phyloP scores from a whole-genome alignment of 1,140 invertebrate genomes.

The Cheumatopsyche charites region DNA sequence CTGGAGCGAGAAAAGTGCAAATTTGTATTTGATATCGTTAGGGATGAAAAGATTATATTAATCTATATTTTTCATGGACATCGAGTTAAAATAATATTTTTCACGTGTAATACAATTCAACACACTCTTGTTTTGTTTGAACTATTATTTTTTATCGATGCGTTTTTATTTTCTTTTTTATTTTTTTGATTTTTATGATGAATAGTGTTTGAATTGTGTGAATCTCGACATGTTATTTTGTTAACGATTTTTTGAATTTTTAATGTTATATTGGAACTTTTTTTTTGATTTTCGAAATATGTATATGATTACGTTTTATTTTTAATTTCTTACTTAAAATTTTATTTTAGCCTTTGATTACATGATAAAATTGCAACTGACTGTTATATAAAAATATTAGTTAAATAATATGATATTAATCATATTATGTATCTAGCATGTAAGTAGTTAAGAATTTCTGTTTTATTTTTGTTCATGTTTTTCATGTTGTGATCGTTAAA shows the following conservation, averaged over 20 bases:
- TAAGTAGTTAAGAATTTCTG: constrained; percentile 46
- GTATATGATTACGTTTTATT: constrained; percentile 28
- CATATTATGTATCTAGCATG: constrained; percentile 42
- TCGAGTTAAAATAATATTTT: constrained; percentile 15
- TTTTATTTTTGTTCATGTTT: constrained; percentile 48
- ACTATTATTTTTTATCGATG: constrained; percentile 10
- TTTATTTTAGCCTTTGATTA: constrained; percentile 36
- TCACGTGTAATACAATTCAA: not conserved
- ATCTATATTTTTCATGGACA: constrained; percentile 31
- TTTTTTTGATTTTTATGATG: constrained; percentile 16
- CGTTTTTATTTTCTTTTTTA: constrained; percentile 31
- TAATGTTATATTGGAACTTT: constrained; percentile 14
- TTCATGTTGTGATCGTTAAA: constrained; percentile 49
- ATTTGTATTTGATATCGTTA: constrained; percentile 41
- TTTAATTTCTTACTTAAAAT: constrained; percentile 45
- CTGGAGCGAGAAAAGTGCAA: constrained; percentile 48
- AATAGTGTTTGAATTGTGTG: constrained; percentile 8
- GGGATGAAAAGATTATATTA: constrained; percentile 37
- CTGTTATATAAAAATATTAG: constrained; percentile 47
- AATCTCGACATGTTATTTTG: constrained; percentile 15
- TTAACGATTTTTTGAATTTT: constrained; percentile 20
- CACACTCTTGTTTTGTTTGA: not conserved
- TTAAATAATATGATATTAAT: constrained; percentile 44
- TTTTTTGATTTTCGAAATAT: constrained; percentile 4
- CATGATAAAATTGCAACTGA: constrained; percentile 40